Base-by-base conservation (phyloP, 2,888 invertebrate species). In the Acleris sparsana region DNA sequence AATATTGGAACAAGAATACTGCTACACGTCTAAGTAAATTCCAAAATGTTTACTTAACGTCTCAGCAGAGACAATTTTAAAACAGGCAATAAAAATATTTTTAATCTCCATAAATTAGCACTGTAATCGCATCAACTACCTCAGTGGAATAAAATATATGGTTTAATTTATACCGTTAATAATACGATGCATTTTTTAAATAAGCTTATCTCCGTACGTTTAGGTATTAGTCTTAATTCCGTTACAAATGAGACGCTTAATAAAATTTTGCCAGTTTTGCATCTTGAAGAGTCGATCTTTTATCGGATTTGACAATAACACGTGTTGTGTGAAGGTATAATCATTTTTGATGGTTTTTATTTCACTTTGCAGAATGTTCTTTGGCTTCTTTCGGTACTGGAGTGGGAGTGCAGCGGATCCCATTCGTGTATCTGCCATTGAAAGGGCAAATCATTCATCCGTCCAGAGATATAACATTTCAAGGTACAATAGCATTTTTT, bases 381-480 rank as follows among this genome's bases (percentile, higher is more conserved):
- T 88, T 97, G 80, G 96, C 97, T 60, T 96, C 96, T 33, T 97
- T 97, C 83, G 95, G 95, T 67, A 93, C 94, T 20, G 95, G 95
- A 53, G 93, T 94, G 63, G 93, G 93, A 33, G 88, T 94, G 55
- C 97, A 97, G 84, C 95, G 95, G 80, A 96, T 97, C 74, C 97
- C 97, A 22, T 97, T 97, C 83, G 96, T 97, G 20, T 97, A 96
- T 84, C 90, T 97, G 72, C 97, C 97, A 18, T 91, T 97, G 70
- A 96, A 96, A 80, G 97, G 97, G 52, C 97, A 97, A 90, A 96
- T 97, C 74, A 96, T 97, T 75, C 96, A 97, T 88, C 97, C 97
- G 1, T 96, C 97, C 71, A 95, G 95, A 76, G 97, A 97, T 91
- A 97, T 97, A 80, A 95, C 94, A 76, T 96, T 97, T 85, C 93